Percentiles rank a stretch among this genome's conserved stretches.
Conservation (phyloP, 2,888 invertebrate species). For the Tipula vernalis region DNA sequence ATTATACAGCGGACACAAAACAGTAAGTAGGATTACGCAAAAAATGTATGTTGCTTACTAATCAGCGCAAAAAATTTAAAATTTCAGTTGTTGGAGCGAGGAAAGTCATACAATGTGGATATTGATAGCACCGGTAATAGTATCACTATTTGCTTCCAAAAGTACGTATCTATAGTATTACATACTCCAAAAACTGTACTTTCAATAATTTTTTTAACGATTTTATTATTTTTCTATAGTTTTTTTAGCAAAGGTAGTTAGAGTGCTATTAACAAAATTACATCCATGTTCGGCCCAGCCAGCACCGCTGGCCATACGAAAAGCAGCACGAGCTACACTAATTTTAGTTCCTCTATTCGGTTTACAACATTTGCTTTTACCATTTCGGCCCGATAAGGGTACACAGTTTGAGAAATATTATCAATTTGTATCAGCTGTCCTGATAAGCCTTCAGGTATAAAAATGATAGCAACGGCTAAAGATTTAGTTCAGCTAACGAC, state of each 20-base stretch:
- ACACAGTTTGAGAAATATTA: conserved; percentile 46
- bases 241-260: conserved; percentile 50
- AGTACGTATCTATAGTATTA: neutral
- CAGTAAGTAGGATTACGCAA: conserved; percentile 31
- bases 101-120: conserved; percentile 50
- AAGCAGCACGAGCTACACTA: conserved; percentile 57
- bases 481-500: neutral
- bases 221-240: neutral
- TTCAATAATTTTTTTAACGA: neutral
- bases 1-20: conserved; percentile 39
- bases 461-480: neutral
- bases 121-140: conserved; percentile 45
- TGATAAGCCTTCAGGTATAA: neutral
- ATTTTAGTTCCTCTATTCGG: conserved; percentile 66
- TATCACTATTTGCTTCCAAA: conserved; percentile 43
- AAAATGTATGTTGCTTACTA: neutral
- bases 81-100: conserved; percentile 53
- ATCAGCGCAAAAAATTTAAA: conserved; percentile 11
- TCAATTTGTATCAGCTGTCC: conserved; percentile 47
- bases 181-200: neutral
- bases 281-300: conserved; percentile 48
- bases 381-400: conserved; percentile 48
- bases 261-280: conserved; percentile 49
- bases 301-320: conserved; percentile 43
- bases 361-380: conserved; percentile 56